Base-by-base conservation (phyloP, 1,140 invertebrate genomes). In the Aradophagus sp. region DNA sequence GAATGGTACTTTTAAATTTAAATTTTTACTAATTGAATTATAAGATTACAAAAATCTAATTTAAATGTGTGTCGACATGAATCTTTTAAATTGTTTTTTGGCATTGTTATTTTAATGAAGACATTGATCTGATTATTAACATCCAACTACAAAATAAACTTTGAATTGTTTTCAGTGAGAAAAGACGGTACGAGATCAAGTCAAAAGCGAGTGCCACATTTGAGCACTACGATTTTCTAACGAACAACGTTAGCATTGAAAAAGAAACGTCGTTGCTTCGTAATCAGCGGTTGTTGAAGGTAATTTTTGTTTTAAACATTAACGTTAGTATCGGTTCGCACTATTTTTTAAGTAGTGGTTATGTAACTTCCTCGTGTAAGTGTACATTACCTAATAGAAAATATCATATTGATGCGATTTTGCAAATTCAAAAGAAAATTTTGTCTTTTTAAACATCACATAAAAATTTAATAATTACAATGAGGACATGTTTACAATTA, bases 201-300 rank as follows among this genome's bases (percentile, higher is more conserved):
- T 65, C 41, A 10, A 67, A 34, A 52, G 14, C 41, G 23, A 65
- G 36, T 23, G 13, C 13, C 5, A 38, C 38, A 4, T 32, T 36
- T 27, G 35, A 56, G 10, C 45, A 48, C 52, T 44, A 44, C 23
- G 42, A 41, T 34, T 67, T 62, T 13, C 17, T 58, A 23, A 15
- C 55, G 19, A 65, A 75, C 13, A 56, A 61, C 48, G 20, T 62
- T 63, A 66, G 8, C 52, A 62, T 39, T 61, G 73, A 71, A 71
- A 75, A 50, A 70, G 65, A 78, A 48, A 48, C 66, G 35, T 73
- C 76, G 19, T 38, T 62, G 31, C 17, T 56, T 50, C 73, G 82
- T 56, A 84, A 84, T 77, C 71, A 73, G 17, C 66, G 67, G 56
- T 67, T 84, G 41, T 58, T 84, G 56, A 81, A 83, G 80, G 83